These are phyloP conservation scores for Paralinhomoeus sp. DNA, from an alignment of 2,888 invertebrate species.

Conservation along the genomic window DNA sequence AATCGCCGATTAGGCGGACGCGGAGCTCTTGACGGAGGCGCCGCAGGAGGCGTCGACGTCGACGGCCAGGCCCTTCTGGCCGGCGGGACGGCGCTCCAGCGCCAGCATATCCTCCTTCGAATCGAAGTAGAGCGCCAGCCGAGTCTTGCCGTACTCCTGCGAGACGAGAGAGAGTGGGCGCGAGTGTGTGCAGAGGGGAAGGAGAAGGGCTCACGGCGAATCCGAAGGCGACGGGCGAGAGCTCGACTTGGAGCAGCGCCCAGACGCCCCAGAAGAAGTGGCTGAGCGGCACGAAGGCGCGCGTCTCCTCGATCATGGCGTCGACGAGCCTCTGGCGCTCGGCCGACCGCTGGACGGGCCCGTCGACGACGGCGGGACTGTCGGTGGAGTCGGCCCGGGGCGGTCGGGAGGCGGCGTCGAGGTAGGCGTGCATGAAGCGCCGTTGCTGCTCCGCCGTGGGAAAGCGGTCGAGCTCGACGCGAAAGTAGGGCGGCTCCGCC, in stretches of 20 bases:
- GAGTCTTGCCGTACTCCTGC: too few relatives aligned
- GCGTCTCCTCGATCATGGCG: constrained; percentile 39
- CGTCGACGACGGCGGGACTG: background rate
- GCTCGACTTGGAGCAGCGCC: constrained; percentile 32
- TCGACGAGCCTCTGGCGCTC: background rate
- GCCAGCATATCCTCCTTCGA: too few relatives aligned
- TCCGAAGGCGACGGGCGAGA: constrained; percentile 23
- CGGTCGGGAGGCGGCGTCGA: background rate
- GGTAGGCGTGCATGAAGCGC: constrained; percentile 16
- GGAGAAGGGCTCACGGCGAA: constrained; percentile 10
- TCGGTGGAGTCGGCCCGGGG: background rate
- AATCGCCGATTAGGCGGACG: too few relatives aligned
- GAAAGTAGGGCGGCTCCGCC: constrained; percentile 51
- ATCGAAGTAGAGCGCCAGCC: too few relatives aligned
- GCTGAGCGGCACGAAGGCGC: constrained; percentile 57
- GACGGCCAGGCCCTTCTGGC: too few relatives aligned
- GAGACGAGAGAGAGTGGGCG: too few relatives aligned
- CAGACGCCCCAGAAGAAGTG: constrained; percentile 85
- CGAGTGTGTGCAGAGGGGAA: too few relatives aligned
- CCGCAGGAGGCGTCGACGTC: too few relatives aligned
- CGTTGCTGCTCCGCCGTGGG: constrained; percentile 60
- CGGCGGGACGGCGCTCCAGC: too few relatives aligned
- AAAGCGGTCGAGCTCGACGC: constrained; percentile 41
- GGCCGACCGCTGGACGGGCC: background rate
- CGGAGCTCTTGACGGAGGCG: too few relatives aligned